Percentiles rank a stretch among this genome's conserved stretches.
Evolutionary conservation across 2,888 invertebrate species (phyloP).

Genomic region (Hirtodrosophila duncani): DNA sequence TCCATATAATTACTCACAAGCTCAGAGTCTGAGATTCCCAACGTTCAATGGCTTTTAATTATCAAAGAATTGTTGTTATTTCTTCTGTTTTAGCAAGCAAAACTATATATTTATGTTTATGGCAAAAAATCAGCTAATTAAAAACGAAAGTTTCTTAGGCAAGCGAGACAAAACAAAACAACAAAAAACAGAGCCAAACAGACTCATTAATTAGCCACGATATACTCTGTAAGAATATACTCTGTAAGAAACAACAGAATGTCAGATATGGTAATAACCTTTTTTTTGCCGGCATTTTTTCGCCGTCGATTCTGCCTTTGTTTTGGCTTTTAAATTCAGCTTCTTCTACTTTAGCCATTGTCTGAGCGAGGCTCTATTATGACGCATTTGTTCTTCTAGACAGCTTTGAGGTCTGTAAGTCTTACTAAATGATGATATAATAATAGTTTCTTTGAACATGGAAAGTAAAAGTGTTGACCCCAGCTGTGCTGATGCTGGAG

Average conservation of each 20-base stretch:
- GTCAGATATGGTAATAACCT: conserved; percentile 17
- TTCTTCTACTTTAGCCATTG: not conserved
- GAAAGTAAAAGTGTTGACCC: conserved; percentile 30
- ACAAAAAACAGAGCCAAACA: conserved; percentile 13
- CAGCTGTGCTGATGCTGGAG: conserved; percentile 3
- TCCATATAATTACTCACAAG: conserved; percentile 62
- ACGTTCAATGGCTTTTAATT: conserved; percentile 65
- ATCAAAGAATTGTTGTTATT: conserved; percentile 45
- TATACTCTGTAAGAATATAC: no score
- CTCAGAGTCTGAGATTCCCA: conserved; percentile 10
- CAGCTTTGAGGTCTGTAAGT: no score
- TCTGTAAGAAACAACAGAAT: no score
- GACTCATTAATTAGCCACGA: conserved; percentile 62
- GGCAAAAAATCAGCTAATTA: conserved; percentile 53
- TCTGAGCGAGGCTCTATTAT: conserved; percentile 11
- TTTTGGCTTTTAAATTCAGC: not conserved
- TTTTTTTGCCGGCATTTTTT: conserved; percentile 17
- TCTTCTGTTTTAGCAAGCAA: conserved; percentile 19
- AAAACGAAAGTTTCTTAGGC: conserved; percentile 60
- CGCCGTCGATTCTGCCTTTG: conserved; percentile 3
- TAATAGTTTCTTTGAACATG: no score
- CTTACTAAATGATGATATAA: no score
- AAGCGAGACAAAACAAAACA: conserved; percentile 7
- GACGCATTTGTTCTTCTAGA: no score
- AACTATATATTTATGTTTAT: conserved; percentile 42